Evolutionary conservation across 2,888 invertebrate genomes (phyloP).

Genomic region (Bruchidius siliquastri): DNA sequence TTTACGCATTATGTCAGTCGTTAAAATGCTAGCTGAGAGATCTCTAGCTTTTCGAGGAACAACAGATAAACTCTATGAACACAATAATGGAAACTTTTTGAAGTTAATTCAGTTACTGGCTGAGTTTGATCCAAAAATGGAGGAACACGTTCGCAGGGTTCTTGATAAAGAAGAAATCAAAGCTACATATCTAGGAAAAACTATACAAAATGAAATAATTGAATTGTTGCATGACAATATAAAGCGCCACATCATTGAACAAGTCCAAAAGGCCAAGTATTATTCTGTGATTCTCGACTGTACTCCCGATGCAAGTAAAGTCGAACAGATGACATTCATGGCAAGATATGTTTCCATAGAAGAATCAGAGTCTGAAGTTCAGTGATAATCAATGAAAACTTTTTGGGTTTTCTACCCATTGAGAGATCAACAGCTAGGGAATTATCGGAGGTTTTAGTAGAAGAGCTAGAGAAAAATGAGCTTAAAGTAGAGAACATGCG

Average conservation of each 20-base stretch:
- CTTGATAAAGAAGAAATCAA: not conserved
- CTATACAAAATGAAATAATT: not conserved
- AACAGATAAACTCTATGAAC: slow-evolving; percentile 7
- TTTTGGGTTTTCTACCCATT: not conserved
- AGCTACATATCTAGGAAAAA: not conserved
- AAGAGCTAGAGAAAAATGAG: too few relatives aligned
- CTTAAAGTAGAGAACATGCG: not conserved
- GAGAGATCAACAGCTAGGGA: not conserved
- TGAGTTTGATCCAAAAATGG: not conserved
- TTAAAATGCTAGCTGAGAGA: slow-evolving; percentile 4
- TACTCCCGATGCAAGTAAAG: not conserved
- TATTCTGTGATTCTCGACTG: not conserved
- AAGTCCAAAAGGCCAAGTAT: not conserved
- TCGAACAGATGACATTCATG: not conserved
- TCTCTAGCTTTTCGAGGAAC: slow-evolving; percentile 7
- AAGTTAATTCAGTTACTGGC: not conserved
- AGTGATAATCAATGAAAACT: not conserved
- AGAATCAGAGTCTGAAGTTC: not conserved
- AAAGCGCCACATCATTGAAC: not conserved
- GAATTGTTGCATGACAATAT: not conserved
- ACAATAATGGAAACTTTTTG: slow-evolving; percentile 9
- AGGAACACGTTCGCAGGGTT: not conserved
- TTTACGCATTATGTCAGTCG: slow-evolving; percentile 4
- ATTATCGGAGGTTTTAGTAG: not conserved
- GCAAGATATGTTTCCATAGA: not conserved